Evolutionary conservation across 2,113 vertebrate species (phyloP).

Genomic region (zebrafish (Danio rerio)): DNA sequence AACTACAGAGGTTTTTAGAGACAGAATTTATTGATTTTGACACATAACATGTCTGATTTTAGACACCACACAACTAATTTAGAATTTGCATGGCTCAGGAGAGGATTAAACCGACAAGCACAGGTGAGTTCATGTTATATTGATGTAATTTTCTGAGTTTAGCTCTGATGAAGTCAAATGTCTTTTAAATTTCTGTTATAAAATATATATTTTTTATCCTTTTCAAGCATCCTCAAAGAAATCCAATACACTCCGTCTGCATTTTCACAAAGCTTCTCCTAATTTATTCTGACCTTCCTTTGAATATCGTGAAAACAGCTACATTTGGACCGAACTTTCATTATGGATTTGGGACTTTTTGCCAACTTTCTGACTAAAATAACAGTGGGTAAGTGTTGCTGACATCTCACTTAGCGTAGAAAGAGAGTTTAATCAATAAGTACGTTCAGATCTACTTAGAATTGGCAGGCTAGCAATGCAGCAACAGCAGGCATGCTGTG

Average conservation of each 20-base stretch:
- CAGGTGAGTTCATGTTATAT: background rate
- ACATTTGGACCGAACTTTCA: background rate
- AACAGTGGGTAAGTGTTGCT: background rate
- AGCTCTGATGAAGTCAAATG: background rate
- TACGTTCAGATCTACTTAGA: conserved; percentile 2
- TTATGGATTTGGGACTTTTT: background rate
- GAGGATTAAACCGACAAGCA: background rate
- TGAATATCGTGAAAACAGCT: background rate
- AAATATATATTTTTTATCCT: background rate
- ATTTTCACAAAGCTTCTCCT: background rate
- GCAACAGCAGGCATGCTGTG: background rate
- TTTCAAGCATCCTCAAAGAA: background rate
- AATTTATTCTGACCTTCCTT: background rate
- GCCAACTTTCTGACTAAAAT: background rate
- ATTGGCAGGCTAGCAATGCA: background rate
- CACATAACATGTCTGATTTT: background rate
- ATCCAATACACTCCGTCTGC: background rate
- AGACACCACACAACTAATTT: background rate
- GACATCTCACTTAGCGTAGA: background rate
- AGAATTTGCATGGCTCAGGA: background rate
- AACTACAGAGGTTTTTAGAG: background rate
- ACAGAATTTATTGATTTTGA: background rate
- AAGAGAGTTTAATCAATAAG: background rate
- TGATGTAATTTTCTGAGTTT: background rate
- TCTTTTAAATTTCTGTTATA: background rate